Evolutionary conservation across 1,140 invertebrate species (phyloP).

Genomic region (Fopius arisanus): DNA sequence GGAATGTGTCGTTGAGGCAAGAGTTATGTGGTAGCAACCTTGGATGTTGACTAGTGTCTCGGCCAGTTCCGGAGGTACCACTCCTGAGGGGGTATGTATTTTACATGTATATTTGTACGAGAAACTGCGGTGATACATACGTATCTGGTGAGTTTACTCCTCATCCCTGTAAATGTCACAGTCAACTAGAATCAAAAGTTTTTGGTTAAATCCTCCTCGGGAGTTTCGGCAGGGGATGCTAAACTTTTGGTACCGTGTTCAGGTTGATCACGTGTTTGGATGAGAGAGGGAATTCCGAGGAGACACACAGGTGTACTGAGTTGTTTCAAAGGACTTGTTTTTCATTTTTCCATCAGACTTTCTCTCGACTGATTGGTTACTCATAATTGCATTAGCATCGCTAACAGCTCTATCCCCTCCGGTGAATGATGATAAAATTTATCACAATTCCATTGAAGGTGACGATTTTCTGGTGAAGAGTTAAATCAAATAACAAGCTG

Average conservation of each 20-base stretch:
- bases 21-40: constrained; percentile 25
- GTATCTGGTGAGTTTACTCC: constrained; percentile 11
- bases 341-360: not conserved
- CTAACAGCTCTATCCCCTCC: not conserved
- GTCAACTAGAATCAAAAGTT: constrained; percentile 29
- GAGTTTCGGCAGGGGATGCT: not conserved
- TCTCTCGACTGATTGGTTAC: not conserved
- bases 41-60: constrained; percentile 26
- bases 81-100: constrained; percentile 9
- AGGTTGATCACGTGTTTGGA: not conserved
- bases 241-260: not conserved
- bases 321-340: not conserved
- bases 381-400: not conserved
- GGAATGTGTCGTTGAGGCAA: constrained; percentile 29
- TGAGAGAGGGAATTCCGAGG: not conserved
- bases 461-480: not conserved
- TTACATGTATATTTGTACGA: constrained; percentile 14
- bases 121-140: not conserved
- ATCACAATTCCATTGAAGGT: not conserved
- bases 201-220: constrained; percentile 7
- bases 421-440: not conserved
- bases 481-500: not conserved
- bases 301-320: not conserved
- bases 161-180: constrained; percentile 17
- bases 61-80: constrained; percentile 16